phyloP scores from a whole-genome alignment of 1,140 invertebrate species.

The Phortica variegata region DNA sequence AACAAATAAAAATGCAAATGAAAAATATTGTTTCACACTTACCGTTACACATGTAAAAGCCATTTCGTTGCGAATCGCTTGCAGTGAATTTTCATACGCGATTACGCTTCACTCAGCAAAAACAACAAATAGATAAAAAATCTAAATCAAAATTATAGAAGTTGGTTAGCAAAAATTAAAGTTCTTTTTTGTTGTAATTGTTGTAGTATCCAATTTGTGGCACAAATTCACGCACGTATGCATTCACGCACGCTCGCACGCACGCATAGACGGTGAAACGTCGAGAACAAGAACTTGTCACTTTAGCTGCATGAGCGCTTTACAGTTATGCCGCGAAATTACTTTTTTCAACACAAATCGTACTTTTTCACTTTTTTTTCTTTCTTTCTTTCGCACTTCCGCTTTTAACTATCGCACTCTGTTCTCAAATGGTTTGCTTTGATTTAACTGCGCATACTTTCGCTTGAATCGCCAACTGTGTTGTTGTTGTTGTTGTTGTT shows the following conservation, averaged over 20 bases:
- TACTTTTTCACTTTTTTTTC: neutral
- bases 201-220: neutral
- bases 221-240: neutral
- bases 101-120: too few relatives aligned
- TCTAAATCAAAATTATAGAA: too few relatives aligned
- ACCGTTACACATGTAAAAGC: constrained; percentile 41
- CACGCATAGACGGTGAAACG: too few relatives aligned
- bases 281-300: too few relatives aligned
- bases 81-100: constrained; percentile 31
- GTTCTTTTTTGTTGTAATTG: constrained; percentile 3
- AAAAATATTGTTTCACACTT: constrained; percentile 17
- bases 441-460: neutral
- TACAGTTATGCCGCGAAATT: constrained; percentile 20
- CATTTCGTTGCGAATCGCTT: constrained; percentile 46
- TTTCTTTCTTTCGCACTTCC: neutral
- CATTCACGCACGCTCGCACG: constrained; percentile 23
- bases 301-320: constrained; percentile 30
- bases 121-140: too few relatives aligned
- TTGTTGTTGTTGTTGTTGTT: constrained; percentile 5
- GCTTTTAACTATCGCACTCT: neutral
- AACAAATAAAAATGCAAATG: neutral
- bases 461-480: neutral
- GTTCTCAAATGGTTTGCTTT: neutral
- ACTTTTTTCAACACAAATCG: constrained; percentile 5
- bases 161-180: constrained; percentile 4